A percentile compares a stretch with the other conserved stretches of the same genome.
Evolutionary conservation across 2,888 invertebrate species (phyloP).

Genomic region (Chloroclysta siterata): DNA sequence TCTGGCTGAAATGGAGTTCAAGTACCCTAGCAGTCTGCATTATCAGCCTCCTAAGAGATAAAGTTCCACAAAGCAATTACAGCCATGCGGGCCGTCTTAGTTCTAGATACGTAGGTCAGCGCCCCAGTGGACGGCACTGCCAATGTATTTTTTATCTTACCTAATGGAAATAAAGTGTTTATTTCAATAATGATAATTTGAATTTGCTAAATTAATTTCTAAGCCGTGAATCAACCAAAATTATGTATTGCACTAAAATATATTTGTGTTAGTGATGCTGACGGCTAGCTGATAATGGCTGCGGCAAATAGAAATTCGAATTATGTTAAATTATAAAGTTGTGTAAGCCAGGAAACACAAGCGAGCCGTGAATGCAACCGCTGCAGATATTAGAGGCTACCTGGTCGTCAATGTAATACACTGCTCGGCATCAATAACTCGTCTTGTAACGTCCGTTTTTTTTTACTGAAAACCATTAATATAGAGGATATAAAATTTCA

Average conservation of each 20-base stretch:
- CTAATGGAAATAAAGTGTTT: background rate
- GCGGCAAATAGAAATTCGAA: background rate
- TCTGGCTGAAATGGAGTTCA: constrained; percentile 1
- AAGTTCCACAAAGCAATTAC: constrained; percentile 31
- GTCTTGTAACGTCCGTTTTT: no score
- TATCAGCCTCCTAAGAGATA: constrained; percentile 26
- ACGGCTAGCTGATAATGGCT: background rate
- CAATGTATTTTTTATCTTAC: background rate
- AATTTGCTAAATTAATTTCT: background rate
- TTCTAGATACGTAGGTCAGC: constrained; percentile 2
- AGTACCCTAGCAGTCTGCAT: constrained; percentile 8
- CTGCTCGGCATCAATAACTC: no score
- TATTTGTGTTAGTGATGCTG: background rate
- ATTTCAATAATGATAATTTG: background rate
- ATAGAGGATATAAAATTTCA: no score
- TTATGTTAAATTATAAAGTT: background rate
- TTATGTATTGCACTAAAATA: background rate
- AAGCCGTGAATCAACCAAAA: background rate
- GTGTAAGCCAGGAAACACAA: no score
- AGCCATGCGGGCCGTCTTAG: constrained; percentile 29
- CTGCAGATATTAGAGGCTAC: no score
- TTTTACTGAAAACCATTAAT: no score
- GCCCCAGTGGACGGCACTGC: background rate
- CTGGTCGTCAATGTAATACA: no score
- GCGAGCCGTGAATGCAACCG: no score